phyloP scores from a whole-genome alignment of 2,797 vertebrate species.

The Chloroceryle inda region DNA sequence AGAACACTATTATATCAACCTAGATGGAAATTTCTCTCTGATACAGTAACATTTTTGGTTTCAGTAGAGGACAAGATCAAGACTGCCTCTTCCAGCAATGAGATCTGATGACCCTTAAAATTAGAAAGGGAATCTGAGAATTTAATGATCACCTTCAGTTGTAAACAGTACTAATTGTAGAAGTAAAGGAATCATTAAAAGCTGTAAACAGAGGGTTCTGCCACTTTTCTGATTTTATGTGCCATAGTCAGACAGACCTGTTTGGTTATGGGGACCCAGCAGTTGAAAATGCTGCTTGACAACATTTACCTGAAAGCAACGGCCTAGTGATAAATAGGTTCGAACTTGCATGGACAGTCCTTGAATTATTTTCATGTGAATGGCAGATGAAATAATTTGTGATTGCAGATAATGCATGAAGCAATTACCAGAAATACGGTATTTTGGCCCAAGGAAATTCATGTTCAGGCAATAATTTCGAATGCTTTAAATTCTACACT shows the following conservation, averaged over 20 bases:
- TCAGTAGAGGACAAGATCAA: neutral
- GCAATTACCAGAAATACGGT: constrained; percentile 60
- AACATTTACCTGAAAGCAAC: neutral
- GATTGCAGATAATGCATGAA: constrained; percentile 55
- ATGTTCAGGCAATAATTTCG: constrained; percentile 43
- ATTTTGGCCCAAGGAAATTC: constrained; percentile 68
- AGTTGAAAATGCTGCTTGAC: neutral
- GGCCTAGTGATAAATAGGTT: constrained; percentile 25
- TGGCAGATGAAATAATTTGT: constrained; percentile 56
- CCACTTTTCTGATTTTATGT: neutral
- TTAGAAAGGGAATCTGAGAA: neutral
- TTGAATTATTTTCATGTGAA: constrained; percentile 51
- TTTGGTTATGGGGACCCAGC: neutral
- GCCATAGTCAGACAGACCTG: fast-evolving
- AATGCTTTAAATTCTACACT: constrained; percentile 59
- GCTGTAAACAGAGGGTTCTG: neutral
- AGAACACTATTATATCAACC: neutral
- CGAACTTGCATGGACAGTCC: neutral
- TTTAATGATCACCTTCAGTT: neutral
- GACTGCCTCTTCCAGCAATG: neutral
- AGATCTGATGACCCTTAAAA: neutral
- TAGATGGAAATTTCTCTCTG: neutral
- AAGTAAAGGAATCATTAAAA: neutral
- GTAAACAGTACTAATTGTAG: neutral
- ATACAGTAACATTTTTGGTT: neutral